These are phyloP conservation scores for Clamator glandarius DNA, from an alignment of 2,797 vertebrate genomes.

Conservation along the genomic window DNA sequence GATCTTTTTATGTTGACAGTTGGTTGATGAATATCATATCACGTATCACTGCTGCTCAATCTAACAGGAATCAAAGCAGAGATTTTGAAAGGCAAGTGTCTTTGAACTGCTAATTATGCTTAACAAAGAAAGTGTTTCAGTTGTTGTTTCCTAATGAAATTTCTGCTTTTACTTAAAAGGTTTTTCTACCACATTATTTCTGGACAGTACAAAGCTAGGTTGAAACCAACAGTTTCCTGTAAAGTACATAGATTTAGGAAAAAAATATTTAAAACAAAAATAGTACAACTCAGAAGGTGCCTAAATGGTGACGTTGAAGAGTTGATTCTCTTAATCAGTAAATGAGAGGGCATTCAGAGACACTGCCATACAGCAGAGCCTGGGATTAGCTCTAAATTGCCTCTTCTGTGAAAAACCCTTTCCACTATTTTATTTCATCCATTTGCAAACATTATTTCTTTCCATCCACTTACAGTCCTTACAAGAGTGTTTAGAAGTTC, in stretches of 20 bases:
- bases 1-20: not conserved
- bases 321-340: not conserved
- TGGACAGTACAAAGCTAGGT: not conserved
- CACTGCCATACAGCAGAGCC: not conserved
- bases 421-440: not conserved
- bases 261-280: not conserved
- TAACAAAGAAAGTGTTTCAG: slow-evolving; percentile 27
- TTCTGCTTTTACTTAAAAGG: not conserved
- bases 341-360: not conserved
- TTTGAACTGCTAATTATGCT: slow-evolving; percentile 26
- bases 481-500: not conserved
- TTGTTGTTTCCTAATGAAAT: not conserved
- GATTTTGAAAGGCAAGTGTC: slow-evolving; percentile 5
- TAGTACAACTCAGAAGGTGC: not conserved
- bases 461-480: not conserved
- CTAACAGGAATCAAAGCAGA: slow-evolving; percentile 42
- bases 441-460: not conserved
- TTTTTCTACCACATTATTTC: not conserved
- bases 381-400: not conserved
- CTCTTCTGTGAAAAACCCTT: not conserved
- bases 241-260: not conserved
- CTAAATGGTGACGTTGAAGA: not conserved
- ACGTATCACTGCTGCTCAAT: not conserved
- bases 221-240: not conserved
- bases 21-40: not conserved